Evolutionary conservation across 1,140 invertebrate genomes (phyloP).

Genomic region (Zaprionus nigranus): DNA sequence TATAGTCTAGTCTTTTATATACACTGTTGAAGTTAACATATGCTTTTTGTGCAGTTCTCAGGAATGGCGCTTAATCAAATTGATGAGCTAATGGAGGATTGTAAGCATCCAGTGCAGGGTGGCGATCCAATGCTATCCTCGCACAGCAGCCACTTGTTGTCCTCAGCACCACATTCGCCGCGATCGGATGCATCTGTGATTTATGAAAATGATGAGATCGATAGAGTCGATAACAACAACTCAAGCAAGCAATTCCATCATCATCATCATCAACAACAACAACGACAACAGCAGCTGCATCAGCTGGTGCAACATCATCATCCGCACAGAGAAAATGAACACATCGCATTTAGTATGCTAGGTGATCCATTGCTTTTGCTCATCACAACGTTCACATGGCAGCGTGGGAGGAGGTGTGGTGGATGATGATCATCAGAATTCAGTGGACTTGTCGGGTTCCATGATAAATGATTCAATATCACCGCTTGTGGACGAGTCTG

Average conservation of each 20-base stretch:
- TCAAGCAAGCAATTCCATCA: constrained; percentile 32
- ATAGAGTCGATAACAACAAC: background rate
- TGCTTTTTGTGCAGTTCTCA: constrained; percentile 40
- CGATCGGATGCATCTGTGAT: constrained; percentile 13
- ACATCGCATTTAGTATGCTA: constrained; percentile 31
- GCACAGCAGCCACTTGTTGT: constrained; percentile 82
- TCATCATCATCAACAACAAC: constrained; percentile 6
- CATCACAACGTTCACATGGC: constrained; percentile 83
- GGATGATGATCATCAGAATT: constrained; percentile 49
- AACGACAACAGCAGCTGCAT: constrained; percentile 4
- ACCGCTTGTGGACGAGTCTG: constrained; percentile 59
- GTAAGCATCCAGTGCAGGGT: constrained; percentile 88
- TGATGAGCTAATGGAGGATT: constrained; percentile 92
- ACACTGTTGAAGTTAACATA: too few species aligned
- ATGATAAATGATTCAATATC: constrained; percentile 70
- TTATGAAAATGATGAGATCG: background rate
- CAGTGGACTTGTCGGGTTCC: too few species aligned
- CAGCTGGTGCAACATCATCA: constrained; percentile 15
- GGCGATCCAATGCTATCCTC: constrained; percentile 87
- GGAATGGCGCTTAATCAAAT: constrained; percentile 89
- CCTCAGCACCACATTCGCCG: constrained; percentile 85
- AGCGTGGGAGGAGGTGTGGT: background rate
- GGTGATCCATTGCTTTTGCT: constrained; percentile 82
- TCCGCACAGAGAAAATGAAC: constrained; percentile 23
- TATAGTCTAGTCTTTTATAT: too few species aligned